These are phyloP conservation scores for Heliconius erato DNA, from an alignment of 2,888 invertebrate species.

Conservation along the genomic window DNA sequence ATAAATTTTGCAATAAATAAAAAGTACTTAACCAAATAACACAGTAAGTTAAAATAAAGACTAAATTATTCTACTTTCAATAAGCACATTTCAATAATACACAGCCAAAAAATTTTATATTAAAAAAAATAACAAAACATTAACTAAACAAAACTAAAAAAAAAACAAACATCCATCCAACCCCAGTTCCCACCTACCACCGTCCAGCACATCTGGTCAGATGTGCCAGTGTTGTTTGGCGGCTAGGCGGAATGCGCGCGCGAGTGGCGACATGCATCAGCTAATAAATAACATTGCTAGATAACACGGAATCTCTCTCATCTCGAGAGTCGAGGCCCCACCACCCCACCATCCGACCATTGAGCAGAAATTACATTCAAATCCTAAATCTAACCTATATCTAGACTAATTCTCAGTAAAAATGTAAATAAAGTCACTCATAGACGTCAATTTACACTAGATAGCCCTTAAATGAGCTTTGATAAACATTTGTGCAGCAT, in stretches of 20 bases:
- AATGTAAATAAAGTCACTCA: neutral
- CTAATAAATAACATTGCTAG: constrained; percentile 76
- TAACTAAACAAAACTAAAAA: no score
- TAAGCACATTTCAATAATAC: no score
- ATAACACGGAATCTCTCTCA: constrained; percentile 60
- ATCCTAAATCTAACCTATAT: neutral
- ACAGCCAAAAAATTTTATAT: no score
- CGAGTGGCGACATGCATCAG: constrained; percentile 73
- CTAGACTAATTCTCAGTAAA: neutral
- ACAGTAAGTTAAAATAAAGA: no score
- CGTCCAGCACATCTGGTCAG: neutral
- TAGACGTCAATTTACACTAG: neutral
- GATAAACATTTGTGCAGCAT: neutral
- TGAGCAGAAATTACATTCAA: neutral
- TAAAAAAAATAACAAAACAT: no score
- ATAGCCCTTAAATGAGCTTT: neutral
- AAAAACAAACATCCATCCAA: neutral
- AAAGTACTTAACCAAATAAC: no score
- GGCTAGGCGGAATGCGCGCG: constrained; percentile 72
- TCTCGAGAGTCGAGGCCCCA: constrained; percentile 48
- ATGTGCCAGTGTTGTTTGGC: constrained; percentile 59
- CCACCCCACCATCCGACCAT: constrained; percentile 8
- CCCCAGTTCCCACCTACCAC: neutral
- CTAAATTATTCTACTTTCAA: no score
- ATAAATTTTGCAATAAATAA: no score